Evolutionary conservation across 2,113 vertebrate species (phyloP), one percentile per base, ranked within the genome.

Genomic region (Harpagus bidentatus): DNA sequence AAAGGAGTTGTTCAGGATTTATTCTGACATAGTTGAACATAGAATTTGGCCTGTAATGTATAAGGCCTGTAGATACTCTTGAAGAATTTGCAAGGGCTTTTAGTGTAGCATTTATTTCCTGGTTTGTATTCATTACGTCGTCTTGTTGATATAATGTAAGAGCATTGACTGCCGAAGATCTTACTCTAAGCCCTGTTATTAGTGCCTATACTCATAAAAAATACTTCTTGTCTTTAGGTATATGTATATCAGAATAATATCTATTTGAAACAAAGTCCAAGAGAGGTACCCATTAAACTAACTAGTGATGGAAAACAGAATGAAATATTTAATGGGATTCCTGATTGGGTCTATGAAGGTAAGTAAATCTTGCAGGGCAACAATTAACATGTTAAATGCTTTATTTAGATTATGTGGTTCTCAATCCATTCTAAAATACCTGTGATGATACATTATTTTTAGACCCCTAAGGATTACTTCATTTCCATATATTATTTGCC

Each of bases 341-440:
- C 99, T 93, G 99, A 99, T 95, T 99, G 99, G 99, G 98, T 99
- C 34, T 99, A 99, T 97, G 99, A 99, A 98, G 99, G 99, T 99
- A 93, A 95, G 88, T 62, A 93, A 76, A 89, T 83, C 43, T 71
- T 61, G n/a, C 82, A 84, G 43, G 18, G 26, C 47, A 79, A 18
- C 21, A 74, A 77, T 3, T 55, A 53, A 40, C 10, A 28, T 22
- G 11, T 91, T 87, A 87, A 78, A n/a, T 28, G 29, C 17, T 61
- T 86, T 69, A 23, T 52, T 79, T 87, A 21, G 48, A 48, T 48
- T 67, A 50, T 13, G 32, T 48, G 0, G 15, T 83, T 93, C 59
- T 88, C 55, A 72, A 48, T 63, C 48, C 22, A 13, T 77, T 87
- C 56, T 55, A 70, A 88, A 93, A 43, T 87, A 50, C 26, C 20